Percentiles rank a stretch among this genome's conserved stretches.
phyloP scores from a whole-genome alignment of 2,888 invertebrate species.

The Drosophila mimetica region DNA sequence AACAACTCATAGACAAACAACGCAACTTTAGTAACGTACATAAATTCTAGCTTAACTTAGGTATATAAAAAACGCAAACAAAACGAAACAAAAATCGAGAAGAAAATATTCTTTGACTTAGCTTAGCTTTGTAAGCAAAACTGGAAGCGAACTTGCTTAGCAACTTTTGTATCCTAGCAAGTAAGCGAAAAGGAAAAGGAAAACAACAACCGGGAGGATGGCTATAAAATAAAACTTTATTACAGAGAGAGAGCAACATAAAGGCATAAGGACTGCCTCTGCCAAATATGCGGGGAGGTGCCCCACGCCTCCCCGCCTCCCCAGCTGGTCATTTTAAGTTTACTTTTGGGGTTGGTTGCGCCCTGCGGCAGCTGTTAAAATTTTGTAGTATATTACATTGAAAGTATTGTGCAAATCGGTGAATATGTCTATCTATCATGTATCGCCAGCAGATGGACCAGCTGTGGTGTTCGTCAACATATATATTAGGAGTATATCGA shows the following conservation, averaged over 20 bases:
- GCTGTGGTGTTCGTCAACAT: conserved; percentile 98
- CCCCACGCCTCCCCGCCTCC: neutral
- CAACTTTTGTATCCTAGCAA: conserved; percentile 42
- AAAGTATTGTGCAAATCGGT: conserved; percentile 65
- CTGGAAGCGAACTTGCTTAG: conserved; percentile 37
- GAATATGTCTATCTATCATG: conserved; percentile 65
- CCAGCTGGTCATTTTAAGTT: conserved; percentile 58
- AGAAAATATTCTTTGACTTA: conserved; percentile 44
- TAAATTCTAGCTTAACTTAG: conserved; percentile 52
- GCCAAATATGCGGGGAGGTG: conserved; percentile 33
- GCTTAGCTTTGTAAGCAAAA: conserved; percentile 61
- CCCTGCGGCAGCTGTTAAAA: conserved; percentile 57
- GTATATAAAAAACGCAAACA: conserved; percentile 38
- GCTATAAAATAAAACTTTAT: conserved; percentile 68
- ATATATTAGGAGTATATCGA: conserved; percentile 99
- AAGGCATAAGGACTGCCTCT: conserved; percentile 54
- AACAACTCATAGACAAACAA: conserved; percentile 44
- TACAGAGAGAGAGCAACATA: conserved; percentile 51
- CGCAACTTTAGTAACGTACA: conserved; percentile 48
- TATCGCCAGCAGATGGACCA: conserved; percentile 90
- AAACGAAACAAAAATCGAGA: conserved; percentile 32
- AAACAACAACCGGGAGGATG: conserved; percentile 41
- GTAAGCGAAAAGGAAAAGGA: conserved; percentile 46
- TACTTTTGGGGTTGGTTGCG: conserved; percentile 44
- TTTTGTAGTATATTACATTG: conserved; percentile 44